Evolutionary conservation across 2,888 invertebrate genomes (phyloP), one percentile per base, ranked within the genome.

Genomic region (Penaeus monodon): DNA sequence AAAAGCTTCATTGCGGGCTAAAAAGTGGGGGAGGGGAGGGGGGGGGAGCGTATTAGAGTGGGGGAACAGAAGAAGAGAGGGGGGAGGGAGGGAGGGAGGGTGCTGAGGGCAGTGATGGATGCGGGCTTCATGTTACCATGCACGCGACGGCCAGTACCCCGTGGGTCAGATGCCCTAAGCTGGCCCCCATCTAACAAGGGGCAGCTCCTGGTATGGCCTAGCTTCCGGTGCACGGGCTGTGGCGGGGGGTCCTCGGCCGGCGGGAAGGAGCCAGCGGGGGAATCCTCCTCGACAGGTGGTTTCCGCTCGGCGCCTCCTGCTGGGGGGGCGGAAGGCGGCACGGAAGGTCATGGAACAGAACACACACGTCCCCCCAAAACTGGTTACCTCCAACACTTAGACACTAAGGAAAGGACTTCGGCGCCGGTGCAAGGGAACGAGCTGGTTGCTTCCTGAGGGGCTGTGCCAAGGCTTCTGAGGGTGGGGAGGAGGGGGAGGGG

Each of bases 241-340:
- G 12, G 64, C 65, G 12, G 64, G 65, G 57, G 80, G 4, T 33
- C 24, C 38, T 29, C 80, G 80, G n/a, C n/a, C 65, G 64, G 65
- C 64, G 63, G 20, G 65, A 38, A 33, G 64, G 80, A 33, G 64
- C 80, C 64, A 80, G 44, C 64, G 63, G 66, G 29, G 80, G 64
- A 10, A 38, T 66, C 65, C 38, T 95, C 91, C 97, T 97, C 90
- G 97, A 93, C 91, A 97, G 97, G 38, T 95, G 96, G 90, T 97
- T 97, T 44, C 97, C 94, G 1, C 96, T 96, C 10, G 96, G 95
- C 0, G 97, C 96, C 94, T 96, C 95, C 6, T 96, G 94, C 0
- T 96, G 97, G 0, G 97, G 96, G 88, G 96, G 96, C 0, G 97
- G 96, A 0, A 97, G 96, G 0, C 96, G 95, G 0, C 95, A 94